Evolutionary conservation across 1,140 invertebrate genomes (phyloP), one percentile per base, ranked within the genome.

Genomic region (Drosophila suzukii): DNA sequence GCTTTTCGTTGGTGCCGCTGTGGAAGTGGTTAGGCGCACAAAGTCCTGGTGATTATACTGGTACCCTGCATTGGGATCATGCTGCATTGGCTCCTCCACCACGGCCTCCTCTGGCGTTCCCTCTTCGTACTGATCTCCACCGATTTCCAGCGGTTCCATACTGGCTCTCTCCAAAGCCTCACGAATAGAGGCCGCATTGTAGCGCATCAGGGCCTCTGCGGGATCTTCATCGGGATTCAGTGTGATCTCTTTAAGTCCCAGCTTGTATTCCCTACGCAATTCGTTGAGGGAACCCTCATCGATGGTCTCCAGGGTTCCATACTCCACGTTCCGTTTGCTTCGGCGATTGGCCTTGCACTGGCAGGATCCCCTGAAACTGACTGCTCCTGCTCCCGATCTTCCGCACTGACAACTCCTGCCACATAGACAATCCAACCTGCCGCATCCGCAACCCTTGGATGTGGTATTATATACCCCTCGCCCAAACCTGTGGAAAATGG

Each of bases 141-240:
- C 70, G 10, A 91, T 90, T 51, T 92, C 91, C 10, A 92, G 39
- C 11, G 91, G 91, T 20, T 73, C 86, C n/a, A 78, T 61, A 38
- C 76, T 90, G 27, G 90, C 91, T 0, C 82, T 61, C 30, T 91
- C 88, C 12, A 92, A 41, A 0, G 91, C 91, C 49, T 91, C 86
- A 0, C 79, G 73, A 44, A 92, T 91, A 17, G 91, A 92, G 54
- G 78, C 90, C 0, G 84, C 88, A 72, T 92, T 92, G 67, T 91
- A 86, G 27, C 91, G 90, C 88, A 91, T 91, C 6, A 92, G 51
- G 4, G 91, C 91, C 57, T 92, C 91, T 0, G 88, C 79, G 0
- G 91, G 91, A 75, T 91, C 91, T 55, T 92, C 91, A 8, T 92
- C 85, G 4, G 91, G 91, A 47, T 66, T 86, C 11, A 92, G 51